A percentile compares a stretch with the other conserved stretches of the same genome.
Conservation (phyloP, 2,888 invertebrate genomes). For the Xestia ashworthii region DNA sequence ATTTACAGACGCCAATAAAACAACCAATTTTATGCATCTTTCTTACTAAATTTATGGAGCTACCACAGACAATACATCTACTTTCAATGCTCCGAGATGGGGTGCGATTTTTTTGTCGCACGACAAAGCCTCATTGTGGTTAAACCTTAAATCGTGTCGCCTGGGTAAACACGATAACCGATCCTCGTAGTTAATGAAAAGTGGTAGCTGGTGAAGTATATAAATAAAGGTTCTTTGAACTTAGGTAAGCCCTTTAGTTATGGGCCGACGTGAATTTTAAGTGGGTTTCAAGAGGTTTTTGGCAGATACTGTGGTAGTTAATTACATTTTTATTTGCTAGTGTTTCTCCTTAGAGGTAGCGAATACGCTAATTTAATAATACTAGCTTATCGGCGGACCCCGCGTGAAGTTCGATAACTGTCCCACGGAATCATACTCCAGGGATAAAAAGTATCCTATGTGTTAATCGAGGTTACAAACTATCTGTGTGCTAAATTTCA, state of each 20-base stretch:
- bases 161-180: slow-evolving; percentile 79
- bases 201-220: slow-evolving; percentile 39
- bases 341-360: not conserved
- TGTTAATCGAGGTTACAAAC: too few relatives aligned
- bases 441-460: too few relatives aligned
- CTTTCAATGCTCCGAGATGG: slow-evolving; percentile 33
- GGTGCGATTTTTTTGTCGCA: slow-evolving; percentile 61
- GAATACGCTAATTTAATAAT: not conserved
- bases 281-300: slow-evolving; percentile 11
- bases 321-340: not conserved
- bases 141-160: slow-evolving; percentile 71
- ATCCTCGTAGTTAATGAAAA: slow-evolving; percentile 67
- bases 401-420: too few relatives aligned
- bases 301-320: not conserved
- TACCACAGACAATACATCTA: slow-evolving; percentile 42
- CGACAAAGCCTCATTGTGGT: slow-evolving; percentile 67
- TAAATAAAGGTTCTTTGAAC: slow-evolving; percentile 50
- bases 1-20: slow-evolving; percentile 34
- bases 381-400: too few relatives aligned
- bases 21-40: slow-evolving; percentile 47
- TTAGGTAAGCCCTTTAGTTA: slow-evolving; percentile 33
- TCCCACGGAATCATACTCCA: too few relatives aligned
- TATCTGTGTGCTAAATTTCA: too few relatives aligned
- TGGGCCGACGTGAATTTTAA: slow-evolving; percentile 49
- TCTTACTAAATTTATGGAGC: slow-evolving; percentile 52